Base-by-base conservation (phyloP, 2,888 invertebrate genomes). In the Matsumyia berberina region DNA sequence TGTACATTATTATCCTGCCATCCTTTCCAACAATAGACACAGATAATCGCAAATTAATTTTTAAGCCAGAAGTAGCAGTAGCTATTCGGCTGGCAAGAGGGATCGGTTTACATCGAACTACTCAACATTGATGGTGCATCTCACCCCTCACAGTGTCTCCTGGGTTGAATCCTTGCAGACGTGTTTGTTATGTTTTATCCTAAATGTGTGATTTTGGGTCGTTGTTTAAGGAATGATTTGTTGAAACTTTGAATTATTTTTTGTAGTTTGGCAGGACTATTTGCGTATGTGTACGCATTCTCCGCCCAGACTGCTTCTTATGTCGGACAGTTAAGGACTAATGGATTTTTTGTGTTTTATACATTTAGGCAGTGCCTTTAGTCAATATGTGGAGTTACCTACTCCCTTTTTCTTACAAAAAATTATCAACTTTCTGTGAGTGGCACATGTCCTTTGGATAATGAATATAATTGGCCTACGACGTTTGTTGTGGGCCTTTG, bases 1-100 rank as follows among this genome's bases (percentile, higher is more conserved):
- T 82, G 86, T 70, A 78, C 76, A 77, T 64, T 82, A 74, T 80
- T 78, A 72, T 80, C 76, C 72, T 67, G 57, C 55, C 78, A 86
- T 57, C 67, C 82, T 85, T 86, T 86, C 87, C 86, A 86, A 86
- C 87, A 87, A 89, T 87, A 89, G 88, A 89, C 89, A 90, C 77
- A 91, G 90, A 90, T 91, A 91, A 91, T 91, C 90, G 90, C 90
- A 90, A 91, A 91, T 91, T 91, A 91, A 91, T 91, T 91, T 90
- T 88, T 87, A 88, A 88, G 88, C 88, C 81, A 73, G 62, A 17
- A 80, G 51, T 44, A 57, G 57, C 15, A 62, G 58, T 58, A 69
- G 73, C 39, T 51, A n/a, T 19, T 42, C 55, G 31, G 42, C 31
- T 12, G 24, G 24, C 4, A 24, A 74, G 58, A 72, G 85, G 85